Percentiles rank a stretch among this genome's conserved stretches.
These are phyloP conservation scores for Rhadinocentrus ornatus DNA, from an alignment of 2,797 vertebrate genomes.

Conservation along the genomic window DNA sequence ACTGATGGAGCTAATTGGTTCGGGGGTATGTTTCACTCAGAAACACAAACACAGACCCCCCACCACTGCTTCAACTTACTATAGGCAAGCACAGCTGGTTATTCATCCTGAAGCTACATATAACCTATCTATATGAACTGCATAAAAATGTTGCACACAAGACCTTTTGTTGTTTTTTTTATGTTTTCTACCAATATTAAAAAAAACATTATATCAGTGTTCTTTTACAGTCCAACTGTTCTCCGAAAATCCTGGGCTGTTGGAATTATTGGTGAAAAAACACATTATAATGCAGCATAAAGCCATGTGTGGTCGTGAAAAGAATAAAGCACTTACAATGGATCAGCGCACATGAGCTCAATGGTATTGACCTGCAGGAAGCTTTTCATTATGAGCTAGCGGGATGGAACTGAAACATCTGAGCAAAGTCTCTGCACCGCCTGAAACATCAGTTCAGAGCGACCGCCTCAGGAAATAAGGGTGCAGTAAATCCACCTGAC, in stretches of 20 bases:
- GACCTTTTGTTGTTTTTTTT: slow-evolving; percentile 5
- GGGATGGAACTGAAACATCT: slow-evolving; percentile 55
- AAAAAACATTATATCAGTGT: neutral
- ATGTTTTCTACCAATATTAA: neutral
- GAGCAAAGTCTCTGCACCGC: slow-evolving; percentile 39
- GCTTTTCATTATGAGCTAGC: slow-evolving; percentile 41
- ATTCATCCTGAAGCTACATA: slow-evolving; percentile 54
- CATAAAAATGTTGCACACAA: slow-evolving; percentile 49
- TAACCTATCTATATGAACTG: slow-evolving; percentile 61
- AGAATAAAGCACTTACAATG: slow-evolving; percentile 36
- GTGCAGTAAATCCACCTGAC: slow-evolving; percentile 36
- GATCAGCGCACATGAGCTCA: slow-evolving; percentile 35
- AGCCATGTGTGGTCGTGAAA: slow-evolving; percentile 38
- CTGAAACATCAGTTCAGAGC: slow-evolving; percentile 29
- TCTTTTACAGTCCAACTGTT: too few relatives aligned
- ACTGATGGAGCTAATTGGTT: slow-evolving; percentile 76
- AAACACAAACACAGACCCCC: slow-evolving; percentile 50
- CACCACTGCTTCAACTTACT: slow-evolving; percentile 41
- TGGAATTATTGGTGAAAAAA: slow-evolving; percentile 7
- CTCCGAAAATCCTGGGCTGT: neutral
- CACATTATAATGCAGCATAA: slow-evolving; percentile 28
- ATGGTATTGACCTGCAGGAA: slow-evolving; percentile 44
- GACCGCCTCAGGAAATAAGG: slow-evolving; percentile 39
- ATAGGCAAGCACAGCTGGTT: slow-evolving; percentile 62
- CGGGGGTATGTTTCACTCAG: slow-evolving; percentile 35